These are phyloP conservation scores for Cotesia vestalis DNA, from an alignment of 1,140 invertebrate genomes.

Conservation along the genomic window DNA sequence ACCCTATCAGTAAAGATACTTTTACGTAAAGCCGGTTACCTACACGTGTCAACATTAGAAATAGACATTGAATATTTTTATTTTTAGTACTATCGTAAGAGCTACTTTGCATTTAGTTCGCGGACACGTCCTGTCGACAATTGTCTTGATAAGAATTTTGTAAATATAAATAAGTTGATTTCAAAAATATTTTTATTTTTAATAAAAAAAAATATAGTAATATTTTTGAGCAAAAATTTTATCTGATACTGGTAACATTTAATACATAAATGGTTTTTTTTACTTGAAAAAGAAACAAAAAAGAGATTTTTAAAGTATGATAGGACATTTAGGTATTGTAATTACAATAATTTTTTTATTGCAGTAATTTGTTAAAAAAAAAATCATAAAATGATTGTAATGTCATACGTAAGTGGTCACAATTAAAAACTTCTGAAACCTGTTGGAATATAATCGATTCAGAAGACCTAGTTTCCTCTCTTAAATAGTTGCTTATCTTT, in stretches of 20 bases:
- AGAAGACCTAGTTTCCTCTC: too few species aligned
- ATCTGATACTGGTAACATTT: background rate
- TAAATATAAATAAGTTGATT: conserved; percentile 22
- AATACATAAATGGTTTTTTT: too few species aligned
- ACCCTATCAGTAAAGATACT: conserved; percentile 49
- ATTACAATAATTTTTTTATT: too few species aligned
- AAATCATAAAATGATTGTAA: too few species aligned
- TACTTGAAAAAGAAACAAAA: too few species aligned
- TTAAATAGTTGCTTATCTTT: too few species aligned
- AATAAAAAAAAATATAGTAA: background rate
- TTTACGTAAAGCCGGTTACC: conserved; percentile 52
- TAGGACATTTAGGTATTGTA: too few species aligned
- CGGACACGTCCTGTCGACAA: conserved; percentile 8
- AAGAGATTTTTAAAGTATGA: too few species aligned
- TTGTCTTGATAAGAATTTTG: conserved; percentile 18
- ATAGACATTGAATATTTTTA: conserved; percentile 22
- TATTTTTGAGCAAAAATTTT: background rate
- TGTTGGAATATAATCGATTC: too few species aligned
- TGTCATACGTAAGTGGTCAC: too few species aligned
- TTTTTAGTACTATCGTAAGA: conserved; percentile 9
- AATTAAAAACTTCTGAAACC: too few species aligned
- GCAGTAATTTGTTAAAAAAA: too few species aligned
- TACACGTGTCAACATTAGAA: conserved; percentile 23
- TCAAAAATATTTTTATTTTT: background rate
- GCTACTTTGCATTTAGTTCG: conserved; percentile 11